phyloP scores from a whole-genome alignment of 2,113 vertebrate species.

The Catharus bicknelli region DNA sequence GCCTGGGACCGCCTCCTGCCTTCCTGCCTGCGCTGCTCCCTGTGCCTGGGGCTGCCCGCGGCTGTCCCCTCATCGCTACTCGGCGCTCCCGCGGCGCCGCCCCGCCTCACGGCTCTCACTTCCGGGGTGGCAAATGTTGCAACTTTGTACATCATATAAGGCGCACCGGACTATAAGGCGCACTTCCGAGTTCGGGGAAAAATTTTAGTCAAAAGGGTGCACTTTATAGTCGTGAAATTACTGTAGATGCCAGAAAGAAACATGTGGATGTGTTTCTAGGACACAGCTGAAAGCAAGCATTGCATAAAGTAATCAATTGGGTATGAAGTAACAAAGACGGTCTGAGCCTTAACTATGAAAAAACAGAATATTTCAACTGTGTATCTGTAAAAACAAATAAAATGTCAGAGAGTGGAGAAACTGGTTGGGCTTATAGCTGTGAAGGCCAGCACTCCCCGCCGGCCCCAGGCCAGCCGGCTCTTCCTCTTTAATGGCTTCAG shows the following conservation, averaged over 20 bases:
- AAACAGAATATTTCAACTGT: neutral
- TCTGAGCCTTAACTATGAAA: neutral
- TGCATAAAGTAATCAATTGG: neutral
- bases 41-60: too few relatives aligned
- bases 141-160: too few relatives aligned
- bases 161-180: too few relatives aligned
- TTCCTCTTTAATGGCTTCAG: conserved; percentile 47
- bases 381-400: conserved; percentile 7
- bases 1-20: too few relatives aligned
- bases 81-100: too few relatives aligned
- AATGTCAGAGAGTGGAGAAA: neutral
- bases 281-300: neutral
- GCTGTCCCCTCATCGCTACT: too few relatives aligned
- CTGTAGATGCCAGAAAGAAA: neutral
- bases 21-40: too few relatives aligned
- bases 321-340: fast-evolving
- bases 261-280: neutral
- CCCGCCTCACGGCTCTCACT: too few relatives aligned
- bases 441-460: neutral
- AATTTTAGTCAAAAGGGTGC: too few relatives aligned
- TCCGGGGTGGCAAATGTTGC: too few relatives aligned
- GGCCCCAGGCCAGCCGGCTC: conserved; percentile 10
- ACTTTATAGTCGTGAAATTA: too few relatives aligned
- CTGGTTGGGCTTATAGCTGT: neutral
- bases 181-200: too few relatives aligned